Evolutionary conservation across 2,888 invertebrate genomes (phyloP), one percentile per base, ranked within the genome.

Genomic region (Argyresthia albistria): DNA sequence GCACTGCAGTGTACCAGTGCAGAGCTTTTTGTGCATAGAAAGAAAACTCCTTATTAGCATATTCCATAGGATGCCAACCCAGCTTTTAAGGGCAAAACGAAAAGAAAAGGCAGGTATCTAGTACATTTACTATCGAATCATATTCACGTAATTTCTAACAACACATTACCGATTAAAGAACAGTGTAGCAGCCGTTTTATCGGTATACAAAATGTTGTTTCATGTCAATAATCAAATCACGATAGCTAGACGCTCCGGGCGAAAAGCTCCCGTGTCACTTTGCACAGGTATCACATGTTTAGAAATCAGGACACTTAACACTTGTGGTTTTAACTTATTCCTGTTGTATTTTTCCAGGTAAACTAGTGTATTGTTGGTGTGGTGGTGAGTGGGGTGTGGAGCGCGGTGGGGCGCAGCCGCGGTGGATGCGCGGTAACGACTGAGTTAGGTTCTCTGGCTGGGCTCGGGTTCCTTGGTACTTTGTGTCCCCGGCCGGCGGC

Each of bases 1-100:
- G 80, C 84, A 87, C 80, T 87, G 87, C 87, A 86, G 87, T 81
- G 51, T 72, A 76, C 74, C 76, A 78, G 83, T 86, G 87, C 87
- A 84, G 87, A 80, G 81, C 76, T 86, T 87, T 84, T 84, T 84
- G 81, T 82, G 76, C 70, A 74, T 72, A 74, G 70, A 79, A 83
- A 83, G 81, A 78, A 82, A 81, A 74, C 73, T 69, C 69, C 74
- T 74, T 73, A 82, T 86, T 83, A 80, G 80, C 84, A 87, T 84
- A 83, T 80, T 77, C 75, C 70, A 80, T 74, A 66, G 73, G 65
- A 73, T 69, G 69, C 62, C 66, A 71, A 69, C 72, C 71, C 66
- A 67, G 65, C 35, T 36, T 37, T 68, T 64, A 68, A 67, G 70
- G 61, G 64, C 58, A 60, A 60, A 65, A 65, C 61, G 11, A 10